Evolutionary conservation across 2,797 vertebrate genomes (phyloP), one percentile per base, ranked within the genome.

Genomic region (Numenius phaeopus): DNA sequence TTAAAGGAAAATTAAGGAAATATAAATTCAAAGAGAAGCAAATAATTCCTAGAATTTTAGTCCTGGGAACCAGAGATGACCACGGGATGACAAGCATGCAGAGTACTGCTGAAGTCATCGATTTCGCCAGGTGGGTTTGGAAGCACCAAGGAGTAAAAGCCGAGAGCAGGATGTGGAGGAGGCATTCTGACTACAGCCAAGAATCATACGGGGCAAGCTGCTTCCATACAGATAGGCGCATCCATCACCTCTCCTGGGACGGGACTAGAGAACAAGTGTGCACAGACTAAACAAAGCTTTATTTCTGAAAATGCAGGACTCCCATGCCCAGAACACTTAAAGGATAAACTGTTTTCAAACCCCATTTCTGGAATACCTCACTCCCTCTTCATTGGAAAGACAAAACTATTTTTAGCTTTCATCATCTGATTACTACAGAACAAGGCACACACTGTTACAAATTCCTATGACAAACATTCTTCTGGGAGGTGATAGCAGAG

Each of bases 321-420:
- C 17, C 24, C 11, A 6, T 26, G 54, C 42, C 39, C 6, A 7
- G n/a, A 58, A 11, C 37, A 83, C 39, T 7, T 67, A 37, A 66
- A 83, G 32, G 26, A 90, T 34, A 83, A 93, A 52, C 21, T 8
- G 9, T n/a, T 88, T 91, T 46, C 40, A 64, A 71, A 83, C 57
- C 20, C 50, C 44, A 4, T 11, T 49, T 92, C 39, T 80, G 81
- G 52, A 90, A 91, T 76, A 96, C 10, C 72, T 94, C n/a, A 65
- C 9, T 78, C 76, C 29, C 84, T 76, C 54, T 73, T 77, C 85
- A 82, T 4, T 64, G 59, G 30, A 42, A 81, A 94, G 61, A 83
- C 24, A 76, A 47, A 88, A 29, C 55, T 95, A 42, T 37, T 90
- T 94, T 88, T 57, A 87, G 95, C 62, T 72, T 82, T 79, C 57